phyloP scores from a whole-genome alignment of 92 coral and sea anemone genomes.

The Blastomussa wellsi region DNA sequence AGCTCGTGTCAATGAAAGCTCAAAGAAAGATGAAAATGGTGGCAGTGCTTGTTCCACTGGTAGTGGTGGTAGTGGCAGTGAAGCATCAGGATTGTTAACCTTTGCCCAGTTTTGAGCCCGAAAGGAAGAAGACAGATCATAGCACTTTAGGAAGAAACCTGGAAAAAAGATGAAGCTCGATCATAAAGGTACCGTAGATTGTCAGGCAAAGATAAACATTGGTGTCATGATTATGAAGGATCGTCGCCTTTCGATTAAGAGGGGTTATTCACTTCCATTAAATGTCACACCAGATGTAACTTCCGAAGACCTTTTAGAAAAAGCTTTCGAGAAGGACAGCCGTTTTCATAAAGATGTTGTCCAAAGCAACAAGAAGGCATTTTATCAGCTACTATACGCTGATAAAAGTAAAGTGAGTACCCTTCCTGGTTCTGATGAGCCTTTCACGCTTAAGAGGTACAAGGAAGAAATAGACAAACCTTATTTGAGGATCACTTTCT shows the following conservation, averaged over 20 bases:
- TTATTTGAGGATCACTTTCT: slow-evolving; percentile 58
- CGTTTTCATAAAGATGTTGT: slow-evolving; percentile 68
- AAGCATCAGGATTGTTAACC: too few relatives aligned
- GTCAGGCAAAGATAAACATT: slow-evolving; percentile 41
- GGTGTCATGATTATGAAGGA: slow-evolving; percentile 52
- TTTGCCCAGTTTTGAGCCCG: slow-evolving; percentile 54
- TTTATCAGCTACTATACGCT: slow-evolving; percentile 56
- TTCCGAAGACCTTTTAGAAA: slow-evolving; percentile 65
- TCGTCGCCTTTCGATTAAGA: slow-evolving; percentile 45
- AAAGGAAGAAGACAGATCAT: slow-evolving; percentile 49
- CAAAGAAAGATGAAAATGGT: too few relatives aligned
- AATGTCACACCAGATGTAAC: slow-evolving; percentile 25
- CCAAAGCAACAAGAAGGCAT: slow-evolving; percentile 50
- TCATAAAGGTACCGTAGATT: slow-evolving; percentile 30
- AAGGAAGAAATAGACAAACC: slow-evolving; percentile 72
- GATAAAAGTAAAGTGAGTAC: slow-evolving; percentile 55
- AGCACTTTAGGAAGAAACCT: slow-evolving; percentile 35
- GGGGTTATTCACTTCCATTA: slow-evolving; percentile 53
- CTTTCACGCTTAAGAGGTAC: slow-evolving; percentile 66
- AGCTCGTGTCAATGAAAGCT: neutral
- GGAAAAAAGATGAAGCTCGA: slow-evolving; percentile 27
- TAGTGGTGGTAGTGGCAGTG: too few relatives aligned
- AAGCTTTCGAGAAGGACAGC: slow-evolving; percentile 74
- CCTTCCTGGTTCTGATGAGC: slow-evolving; percentile 67
- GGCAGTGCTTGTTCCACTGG: too few relatives aligned